Evolutionary conservation across 2,797 vertebrate species (phyloP).

Genomic region (Jordanella pulchra): DNA sequence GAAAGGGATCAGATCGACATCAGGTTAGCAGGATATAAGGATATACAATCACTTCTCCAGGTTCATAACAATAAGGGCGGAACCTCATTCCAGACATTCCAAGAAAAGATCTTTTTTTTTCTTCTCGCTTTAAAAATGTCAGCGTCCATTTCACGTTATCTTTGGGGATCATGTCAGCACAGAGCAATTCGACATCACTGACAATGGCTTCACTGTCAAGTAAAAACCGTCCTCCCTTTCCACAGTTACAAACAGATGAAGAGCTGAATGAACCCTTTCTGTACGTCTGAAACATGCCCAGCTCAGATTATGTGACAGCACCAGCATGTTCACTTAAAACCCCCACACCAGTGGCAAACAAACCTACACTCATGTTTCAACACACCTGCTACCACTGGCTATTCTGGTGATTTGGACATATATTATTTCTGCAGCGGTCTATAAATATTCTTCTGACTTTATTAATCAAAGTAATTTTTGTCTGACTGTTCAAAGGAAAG

Average conservation of each 20-base stretch:
- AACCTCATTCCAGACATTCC: slow-evolving; percentile 53
- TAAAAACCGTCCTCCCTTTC: slow-evolving; percentile 12
- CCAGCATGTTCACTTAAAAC: background rate
- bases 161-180: slow-evolving; percentile 45
- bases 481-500: background rate
- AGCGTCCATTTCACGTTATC: slow-evolving; percentile 29
- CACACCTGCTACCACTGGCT: slow-evolving; percentile 51
- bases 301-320: slow-evolving; percentile 6
- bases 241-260: slow-evolving; percentile 30
- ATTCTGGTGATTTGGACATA: slow-evolving; percentile 43
- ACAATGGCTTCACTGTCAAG: slow-evolving; percentile 57
- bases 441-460: slow-evolving; percentile 34
- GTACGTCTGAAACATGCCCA: slow-evolving; percentile 31
- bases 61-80: slow-evolving; percentile 29
- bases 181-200: slow-evolving; percentile 32
- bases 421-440: slow-evolving; percentile 32
- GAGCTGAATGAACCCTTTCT: slow-evolving; percentile 47
- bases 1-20: background rate
- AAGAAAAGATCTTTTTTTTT: slow-evolving; percentile 13
- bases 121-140: slow-evolving; percentile 1
- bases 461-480: background rate
- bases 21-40: background rate
- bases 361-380: slow-evolving; percentile 45
- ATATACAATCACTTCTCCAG: background rate
- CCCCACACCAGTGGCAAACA: slow-evolving; percentile 31